Conservation (phyloP, 2,888 invertebrate genomes). For the Phlogophora meticulosa region DNA sequence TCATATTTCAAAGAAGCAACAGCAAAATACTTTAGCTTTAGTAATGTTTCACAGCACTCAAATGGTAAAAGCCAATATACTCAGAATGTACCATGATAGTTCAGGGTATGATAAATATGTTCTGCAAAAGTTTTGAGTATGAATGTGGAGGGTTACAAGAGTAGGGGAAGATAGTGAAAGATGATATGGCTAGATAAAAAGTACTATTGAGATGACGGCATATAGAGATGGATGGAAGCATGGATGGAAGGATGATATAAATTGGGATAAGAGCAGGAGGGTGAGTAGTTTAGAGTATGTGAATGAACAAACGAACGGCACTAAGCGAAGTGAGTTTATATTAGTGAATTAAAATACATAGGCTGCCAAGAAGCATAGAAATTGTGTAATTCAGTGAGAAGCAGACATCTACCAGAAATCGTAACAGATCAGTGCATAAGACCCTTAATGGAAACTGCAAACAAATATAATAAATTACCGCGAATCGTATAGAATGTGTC, state of each 20-base stretch:
- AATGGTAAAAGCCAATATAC: not conserved
- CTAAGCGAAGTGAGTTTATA: not conserved
- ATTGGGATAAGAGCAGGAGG: no score
- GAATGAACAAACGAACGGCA: not conserved
- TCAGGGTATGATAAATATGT: no score
- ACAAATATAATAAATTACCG: constrained; percentile 48
- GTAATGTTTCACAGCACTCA: not conserved
- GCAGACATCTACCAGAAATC: constrained; percentile 2
- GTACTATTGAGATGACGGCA: no score
- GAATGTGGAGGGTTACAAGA: no score
- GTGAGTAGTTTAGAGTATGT: not conserved
- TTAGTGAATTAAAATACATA: not conserved
- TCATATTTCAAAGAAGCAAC: not conserved
- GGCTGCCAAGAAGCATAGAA: not conserved
- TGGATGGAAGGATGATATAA: no score
- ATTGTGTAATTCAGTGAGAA: not conserved
- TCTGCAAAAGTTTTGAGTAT: no score
- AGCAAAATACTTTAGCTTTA: not conserved
- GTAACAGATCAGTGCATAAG: constrained; percentile 28
- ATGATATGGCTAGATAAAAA: no score
- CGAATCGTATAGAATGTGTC: constrained; percentile 45
- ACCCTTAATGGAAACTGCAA: constrained; percentile 32
- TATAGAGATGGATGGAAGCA: no score
- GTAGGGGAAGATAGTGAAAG: no score
- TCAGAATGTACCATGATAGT: no score